Conservation (phyloP, 2,797 vertebrate genomes). For the Argya squamiceps region DNA sequence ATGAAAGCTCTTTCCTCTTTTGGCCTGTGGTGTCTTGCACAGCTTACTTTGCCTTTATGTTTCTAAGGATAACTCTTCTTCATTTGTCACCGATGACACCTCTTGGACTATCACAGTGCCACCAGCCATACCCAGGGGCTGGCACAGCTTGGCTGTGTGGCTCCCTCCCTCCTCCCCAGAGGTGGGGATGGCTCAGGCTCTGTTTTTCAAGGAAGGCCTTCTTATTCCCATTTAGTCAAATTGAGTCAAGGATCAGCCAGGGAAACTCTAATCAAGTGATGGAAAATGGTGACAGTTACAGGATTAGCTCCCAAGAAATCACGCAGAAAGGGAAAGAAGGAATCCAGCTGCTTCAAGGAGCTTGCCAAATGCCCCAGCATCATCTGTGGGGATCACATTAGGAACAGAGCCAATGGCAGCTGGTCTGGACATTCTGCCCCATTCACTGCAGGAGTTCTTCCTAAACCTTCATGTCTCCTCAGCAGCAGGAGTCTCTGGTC, state of each 20-base stretch:
- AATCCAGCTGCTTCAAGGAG: constrained; percentile 24
- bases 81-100: neutral
- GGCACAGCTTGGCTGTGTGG: neutral
- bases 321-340: neutral
- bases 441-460: neutral
- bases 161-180: neutral
- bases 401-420: constrained; percentile 2
- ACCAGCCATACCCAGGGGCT: neutral
- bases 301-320: constrained; percentile 34
- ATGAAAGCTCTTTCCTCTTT: neutral
- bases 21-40: neutral
- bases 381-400: neutral
- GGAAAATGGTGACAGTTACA: neutral
- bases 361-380: constrained; percentile 24
- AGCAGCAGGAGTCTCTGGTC: neutral
- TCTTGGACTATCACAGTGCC: neutral
- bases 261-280: constrained; percentile 21
- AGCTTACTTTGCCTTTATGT: neutral
- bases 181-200: neutral
- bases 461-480: neutral
- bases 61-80: neutral
- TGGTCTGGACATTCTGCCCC: neutral
- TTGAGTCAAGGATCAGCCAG: neutral
- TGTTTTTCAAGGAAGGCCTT: neutral
- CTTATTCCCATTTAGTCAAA: neutral